phyloP scores from a whole-genome alignment of 2,888 invertebrate species.

The Drosophila sordidula region DNA sequence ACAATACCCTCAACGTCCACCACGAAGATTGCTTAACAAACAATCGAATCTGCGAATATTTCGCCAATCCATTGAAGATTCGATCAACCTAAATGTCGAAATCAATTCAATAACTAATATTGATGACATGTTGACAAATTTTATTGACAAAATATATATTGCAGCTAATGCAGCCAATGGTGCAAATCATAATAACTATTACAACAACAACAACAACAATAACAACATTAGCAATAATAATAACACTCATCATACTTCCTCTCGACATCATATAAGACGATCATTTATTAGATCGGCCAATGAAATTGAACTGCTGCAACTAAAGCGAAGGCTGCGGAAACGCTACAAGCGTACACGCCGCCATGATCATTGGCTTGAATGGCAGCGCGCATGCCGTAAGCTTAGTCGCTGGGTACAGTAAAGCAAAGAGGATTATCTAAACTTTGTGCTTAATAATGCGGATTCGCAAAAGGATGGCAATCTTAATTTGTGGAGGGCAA shows the following conservation, averaged over 20 bases:
- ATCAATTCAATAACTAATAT: neutral
- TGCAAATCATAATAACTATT: too few relatives aligned
- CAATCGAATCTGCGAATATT: neutral
- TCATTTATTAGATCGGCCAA: too few relatives aligned
- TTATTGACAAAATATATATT: neutral
- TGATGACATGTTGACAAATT: neutral
- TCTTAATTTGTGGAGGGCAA: neutral
- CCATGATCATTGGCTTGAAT: neutral
- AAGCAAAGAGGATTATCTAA: neutral
- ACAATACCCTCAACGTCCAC: too few relatives aligned
- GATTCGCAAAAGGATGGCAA: neutral
- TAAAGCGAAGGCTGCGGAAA: neutral
- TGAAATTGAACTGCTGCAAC: neutral
- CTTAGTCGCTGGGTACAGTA: neutral
- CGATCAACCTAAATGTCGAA: neutral
- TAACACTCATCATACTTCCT: too few relatives aligned
- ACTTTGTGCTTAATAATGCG: neutral
- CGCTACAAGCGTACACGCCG: neutral
- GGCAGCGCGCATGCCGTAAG: neutral
- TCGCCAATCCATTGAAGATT: neutral
- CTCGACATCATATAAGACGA: too few relatives aligned
- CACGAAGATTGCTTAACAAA: neutral
- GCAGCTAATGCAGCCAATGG: neutral
- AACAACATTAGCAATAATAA: too few relatives aligned
- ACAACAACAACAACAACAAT: too few relatives aligned